phyloP scores from a whole-genome alignment of 1,140 invertebrate species.

The Drosophila teissieri region DNA sequence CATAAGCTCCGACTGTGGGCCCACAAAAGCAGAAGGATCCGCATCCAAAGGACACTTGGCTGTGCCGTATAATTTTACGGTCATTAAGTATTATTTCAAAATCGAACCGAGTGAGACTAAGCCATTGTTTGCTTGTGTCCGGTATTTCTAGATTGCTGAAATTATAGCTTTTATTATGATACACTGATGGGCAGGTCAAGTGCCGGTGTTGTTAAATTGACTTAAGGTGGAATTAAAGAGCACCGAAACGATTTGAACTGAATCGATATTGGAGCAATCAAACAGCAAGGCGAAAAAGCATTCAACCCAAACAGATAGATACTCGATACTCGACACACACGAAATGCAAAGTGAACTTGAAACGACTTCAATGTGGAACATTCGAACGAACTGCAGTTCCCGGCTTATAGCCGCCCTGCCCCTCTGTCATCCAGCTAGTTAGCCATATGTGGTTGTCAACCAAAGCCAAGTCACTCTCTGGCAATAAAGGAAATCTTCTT shows the following conservation, averaged over 20 bases:
- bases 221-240: conserved; percentile 78
- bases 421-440: conserved; percentile 1
- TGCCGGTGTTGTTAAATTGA: conserved; percentile 69
- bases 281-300: conserved; percentile 13
- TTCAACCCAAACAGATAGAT: conserved; percentile 38
- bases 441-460: conserved; percentile 68
- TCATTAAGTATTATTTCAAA: conserved; percentile 82
- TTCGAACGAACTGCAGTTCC: conserved; percentile 27
- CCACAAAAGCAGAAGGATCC: conserved; percentile 28
- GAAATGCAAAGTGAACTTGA: conserved; percentile 63
- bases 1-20: conserved; percentile 36
- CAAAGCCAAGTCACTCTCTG: conserved; percentile 65
- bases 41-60: conserved; percentile 54
- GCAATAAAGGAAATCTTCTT: conserved; percentile 82
- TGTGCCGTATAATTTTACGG: conserved; percentile 78
- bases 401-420: background rate
- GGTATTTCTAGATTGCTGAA: conserved; percentile 63
- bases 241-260: conserved; percentile 23
- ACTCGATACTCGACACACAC: conserved; percentile 10
- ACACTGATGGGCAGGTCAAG: conserved; percentile 56
- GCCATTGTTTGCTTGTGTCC: conserved; percentile 70
- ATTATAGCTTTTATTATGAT: conserved; percentile 81
- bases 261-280: conserved; percentile 29
- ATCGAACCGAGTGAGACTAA: conserved; percentile 53
- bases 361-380: conserved; percentile 28